phyloP scores from a whole-genome alignment of 2,888 invertebrate species.

The Acanthosepion esculentum region DNA sequence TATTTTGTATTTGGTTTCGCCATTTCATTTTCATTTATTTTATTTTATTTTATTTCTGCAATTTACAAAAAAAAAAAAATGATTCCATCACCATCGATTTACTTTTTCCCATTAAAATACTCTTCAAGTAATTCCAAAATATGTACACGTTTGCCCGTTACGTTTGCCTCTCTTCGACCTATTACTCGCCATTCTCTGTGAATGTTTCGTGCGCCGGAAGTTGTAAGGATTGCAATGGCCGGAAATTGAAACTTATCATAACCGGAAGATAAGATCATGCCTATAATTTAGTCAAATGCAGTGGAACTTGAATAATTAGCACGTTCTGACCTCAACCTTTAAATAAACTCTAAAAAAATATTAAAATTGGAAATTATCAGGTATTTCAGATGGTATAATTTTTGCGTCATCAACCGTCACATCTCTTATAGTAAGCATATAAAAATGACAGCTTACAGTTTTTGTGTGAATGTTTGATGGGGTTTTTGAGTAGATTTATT shows the following conservation, averaged over 20 bases:
- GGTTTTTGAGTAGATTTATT: background rate
- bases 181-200: background rate
- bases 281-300: background rate
- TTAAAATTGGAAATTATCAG: conserved; percentile 8
- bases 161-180: too few species aligned
- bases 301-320: background rate
- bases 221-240: background rate
- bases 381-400: background rate
- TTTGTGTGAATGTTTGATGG: background rate
- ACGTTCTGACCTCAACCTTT: background rate
- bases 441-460: background rate
- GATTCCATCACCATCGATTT: too few species aligned
- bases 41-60: too few species aligned
- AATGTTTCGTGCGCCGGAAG: background rate
- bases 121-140: background rate
- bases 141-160: background rate
- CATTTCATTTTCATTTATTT: too few species aligned
- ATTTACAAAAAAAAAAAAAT: too few species aligned
- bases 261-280: background rate
- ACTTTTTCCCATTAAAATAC: background rate
- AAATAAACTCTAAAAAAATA: background rate
- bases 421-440: background rate
- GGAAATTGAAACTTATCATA: background rate
- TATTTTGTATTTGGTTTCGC: too few species aligned
- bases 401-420: background rate